phyloP scores from a whole-genome alignment of 2,888 invertebrate species.

The Villa cingulata region DNA sequence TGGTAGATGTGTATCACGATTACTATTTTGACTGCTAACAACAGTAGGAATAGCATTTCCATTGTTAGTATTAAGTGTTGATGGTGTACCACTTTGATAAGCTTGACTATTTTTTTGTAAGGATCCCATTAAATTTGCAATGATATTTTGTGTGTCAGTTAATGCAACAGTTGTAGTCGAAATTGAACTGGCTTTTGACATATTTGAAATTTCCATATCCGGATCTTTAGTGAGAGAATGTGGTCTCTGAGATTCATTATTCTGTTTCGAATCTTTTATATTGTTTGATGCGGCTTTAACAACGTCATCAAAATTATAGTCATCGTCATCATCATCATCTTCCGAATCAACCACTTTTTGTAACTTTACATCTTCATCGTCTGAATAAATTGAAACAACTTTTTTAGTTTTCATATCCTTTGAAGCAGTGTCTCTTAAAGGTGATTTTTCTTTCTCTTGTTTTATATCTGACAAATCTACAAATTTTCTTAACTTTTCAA shows the following conservation, averaged over 20 bases:
- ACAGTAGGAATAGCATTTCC: constrained; percentile 6
- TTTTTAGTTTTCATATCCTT: constrained; percentile 13
- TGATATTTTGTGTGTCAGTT: constrained; percentile 45
- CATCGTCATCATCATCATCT: constrained; percentile 57
- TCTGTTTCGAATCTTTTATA: constrained; percentile 48
- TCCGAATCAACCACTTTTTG: constrained; percentile 43
- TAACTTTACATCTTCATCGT: constrained; percentile 24
- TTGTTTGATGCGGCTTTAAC: constrained; percentile 63
- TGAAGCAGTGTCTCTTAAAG: constrained; percentile 19
- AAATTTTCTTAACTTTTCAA: constrained; percentile 61
- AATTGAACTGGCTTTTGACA: constrained; percentile 17
- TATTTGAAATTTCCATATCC: constrained; percentile 22
- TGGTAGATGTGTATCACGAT: too few relatives aligned
- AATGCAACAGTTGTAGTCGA: constrained; percentile 29
- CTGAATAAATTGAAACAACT: constrained; percentile 13
- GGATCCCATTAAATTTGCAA: constrained; percentile 50
- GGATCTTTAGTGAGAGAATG: constrained; percentile 22
- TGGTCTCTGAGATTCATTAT: constrained; percentile 32
- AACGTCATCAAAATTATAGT: constrained; percentile 73
- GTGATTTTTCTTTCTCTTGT: constrained; percentile 17
- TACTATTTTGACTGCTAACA: background rate
- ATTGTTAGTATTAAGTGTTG: constrained; percentile 2
- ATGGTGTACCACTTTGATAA: constrained; percentile 11
- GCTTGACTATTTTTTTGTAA: constrained; percentile 28
- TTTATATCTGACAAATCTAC: constrained; percentile 43